phyloP scores from a whole-genome alignment of 2,113 vertebrate species.

The Mus pahari region DNA sequence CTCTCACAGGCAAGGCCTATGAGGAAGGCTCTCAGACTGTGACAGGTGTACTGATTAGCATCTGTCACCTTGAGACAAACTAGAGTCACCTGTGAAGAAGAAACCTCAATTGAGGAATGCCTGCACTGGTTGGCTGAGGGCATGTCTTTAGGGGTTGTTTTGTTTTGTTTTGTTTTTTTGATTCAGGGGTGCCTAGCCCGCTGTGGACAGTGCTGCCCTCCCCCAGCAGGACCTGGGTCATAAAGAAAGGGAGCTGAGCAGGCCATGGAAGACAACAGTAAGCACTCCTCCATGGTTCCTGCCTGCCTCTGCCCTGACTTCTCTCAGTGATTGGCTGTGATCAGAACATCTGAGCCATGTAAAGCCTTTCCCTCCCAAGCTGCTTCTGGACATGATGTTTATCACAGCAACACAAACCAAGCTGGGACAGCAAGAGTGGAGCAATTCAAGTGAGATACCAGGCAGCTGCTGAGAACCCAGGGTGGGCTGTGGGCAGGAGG shows the following conservation, averaged over 20 bases:
- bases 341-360: not conserved
- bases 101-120: not conserved
- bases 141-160: not conserved
- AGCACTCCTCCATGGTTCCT: not conserved
- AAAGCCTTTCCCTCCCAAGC: not conserved
- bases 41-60: not conserved
- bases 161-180: not conserved
- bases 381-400: not conserved
- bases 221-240: not conserved
- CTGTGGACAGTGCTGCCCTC: not conserved
- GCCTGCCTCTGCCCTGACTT: not conserved
- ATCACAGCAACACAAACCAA: not conserved
- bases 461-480: not conserved
- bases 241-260: not conserved
- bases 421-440: not conserved
- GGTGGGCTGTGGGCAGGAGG: not conserved
- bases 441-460: not conserved
- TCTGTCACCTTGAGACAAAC: not conserved
- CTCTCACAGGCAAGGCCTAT: not conserved
- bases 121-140: not conserved
- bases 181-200: not conserved
- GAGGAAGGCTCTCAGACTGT: not conserved
- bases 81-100: not conserved
- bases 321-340: not conserved
- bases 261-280: not conserved